These are phyloP conservation scores for Euzophera pinguis DNA, from an alignment of 2,888 invertebrate genomes.

Conservation along the genomic window DNA sequence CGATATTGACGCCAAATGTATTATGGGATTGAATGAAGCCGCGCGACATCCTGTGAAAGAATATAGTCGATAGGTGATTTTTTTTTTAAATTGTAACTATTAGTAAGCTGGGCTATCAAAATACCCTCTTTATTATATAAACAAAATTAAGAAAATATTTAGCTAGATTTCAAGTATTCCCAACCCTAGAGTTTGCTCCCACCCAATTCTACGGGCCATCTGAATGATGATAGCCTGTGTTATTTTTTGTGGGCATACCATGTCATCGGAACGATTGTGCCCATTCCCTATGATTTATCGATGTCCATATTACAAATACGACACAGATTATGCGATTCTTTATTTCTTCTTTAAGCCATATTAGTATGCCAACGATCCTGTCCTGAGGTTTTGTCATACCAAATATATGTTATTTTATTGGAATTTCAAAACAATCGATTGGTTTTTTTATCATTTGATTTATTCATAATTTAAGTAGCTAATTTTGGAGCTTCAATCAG, in stretches of 20 bases:
- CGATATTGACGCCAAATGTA: too few relatives aligned
- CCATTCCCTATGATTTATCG: constrained; percentile 79
- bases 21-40: too few relatives aligned
- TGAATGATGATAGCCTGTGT: constrained; percentile 75
- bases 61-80: too few relatives aligned
- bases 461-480: constrained; percentile 58
- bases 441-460: constrained; percentile 49
- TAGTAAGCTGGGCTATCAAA: too few relatives aligned
- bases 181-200: constrained; percentile 53
- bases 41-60: too few relatives aligned
- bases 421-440: constrained; percentile 75
- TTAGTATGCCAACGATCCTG: constrained; percentile 78
- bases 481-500: constrained; percentile 66
- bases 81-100: too few relatives aligned
- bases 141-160: too few relatives aligned
- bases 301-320: constrained; percentile 79
- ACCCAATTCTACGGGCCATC: constrained; percentile 74
- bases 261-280: constrained; percentile 78
- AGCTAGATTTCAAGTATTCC: constrained; percentile 10
- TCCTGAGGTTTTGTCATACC: constrained; percentile 77
- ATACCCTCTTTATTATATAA: too few relatives aligned
- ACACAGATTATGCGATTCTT: constrained; percentile 76
- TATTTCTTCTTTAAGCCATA: constrained; percentile 78
- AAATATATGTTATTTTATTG: constrained; percentile 78
- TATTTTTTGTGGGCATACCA: constrained; percentile 75